Base-by-base conservation (phyloP, 2,888 invertebrate genomes). In the Acronicta psi region DNA sequence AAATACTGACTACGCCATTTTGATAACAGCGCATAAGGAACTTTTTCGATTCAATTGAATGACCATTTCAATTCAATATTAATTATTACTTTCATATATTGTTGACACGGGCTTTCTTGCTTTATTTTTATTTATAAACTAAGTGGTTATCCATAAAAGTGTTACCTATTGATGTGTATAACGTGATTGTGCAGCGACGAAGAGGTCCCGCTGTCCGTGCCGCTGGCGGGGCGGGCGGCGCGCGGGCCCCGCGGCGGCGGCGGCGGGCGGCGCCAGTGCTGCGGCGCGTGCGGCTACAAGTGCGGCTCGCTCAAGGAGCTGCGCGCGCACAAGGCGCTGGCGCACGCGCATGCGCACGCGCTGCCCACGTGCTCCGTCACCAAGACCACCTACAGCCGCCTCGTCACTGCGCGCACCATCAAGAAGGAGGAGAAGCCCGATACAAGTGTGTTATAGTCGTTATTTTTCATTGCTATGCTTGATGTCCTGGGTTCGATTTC, bases 291-390 rank as follows among this genome's bases (percentile, higher is more conserved):
- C 77, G 93, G 94, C 6, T 93, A 94, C 59, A 92, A 94, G 49
- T 96, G 96, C 79, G 87, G 94, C 29, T 95, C 95, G 36, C 92
- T 95, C 2, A 95, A 95, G 76, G 96, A 96, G 83, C 89, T 96
- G 55, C 94, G 96, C 20, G 93, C 95, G 17, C 96, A 96, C 84
- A 94, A 94, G 68, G 84, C 94, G 10, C 91, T 94, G 36, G 91
- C 91, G 51, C 96, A 96, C 81, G 84, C 94, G 10, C 91, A 94
- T 34, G 91, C 91, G 51, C 96, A 96, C 81, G 92, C 94, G 34
- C 67, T 71, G 40, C 83, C 88, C 23, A 77, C 83, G 1, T 79
- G 84, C 72, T 80, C 85, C 45, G 69, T 69, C 51, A 55, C 73
- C 51, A 84, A 83, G 67, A 82, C 86, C 41, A 75, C 86, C 2